phyloP scores from a whole-genome alignment of 35 echinoderm and acorn worm species.

The Diadema setosum region DNA sequence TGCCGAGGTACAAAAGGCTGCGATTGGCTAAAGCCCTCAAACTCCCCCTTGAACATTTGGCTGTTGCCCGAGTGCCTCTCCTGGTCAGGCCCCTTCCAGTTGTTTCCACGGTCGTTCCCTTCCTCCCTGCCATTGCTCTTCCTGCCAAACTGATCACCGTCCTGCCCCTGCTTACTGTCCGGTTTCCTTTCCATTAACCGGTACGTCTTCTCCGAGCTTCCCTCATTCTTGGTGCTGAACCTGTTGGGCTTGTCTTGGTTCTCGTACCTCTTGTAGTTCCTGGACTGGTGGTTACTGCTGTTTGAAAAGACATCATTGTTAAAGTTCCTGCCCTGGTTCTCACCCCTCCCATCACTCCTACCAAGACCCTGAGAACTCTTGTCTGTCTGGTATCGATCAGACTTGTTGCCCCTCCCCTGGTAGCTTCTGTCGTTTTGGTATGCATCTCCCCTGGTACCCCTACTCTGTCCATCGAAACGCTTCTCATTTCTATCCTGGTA shows the following conservation, averaged over 20 bases:
- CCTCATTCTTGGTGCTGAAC: background rate
- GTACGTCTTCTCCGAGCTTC: background rate
- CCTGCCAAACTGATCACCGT: background rate
- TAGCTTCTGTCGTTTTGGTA: conserved; percentile 1
- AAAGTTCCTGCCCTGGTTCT: background rate
- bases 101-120: background rate
- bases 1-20: conserved; percentile 10
- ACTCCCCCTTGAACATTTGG: background rate
- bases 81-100: background rate
- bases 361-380: background rate
- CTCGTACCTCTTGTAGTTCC: background rate
- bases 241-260: background rate
- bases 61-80: background rate
- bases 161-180: background rate
- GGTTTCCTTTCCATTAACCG: background rate
- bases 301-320: background rate
- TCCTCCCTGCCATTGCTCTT: background rate
- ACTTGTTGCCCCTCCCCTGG: background rate
- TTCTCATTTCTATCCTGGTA: conserved; percentile 15
- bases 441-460: background rate
- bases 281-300: background rate
- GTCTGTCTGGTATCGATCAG: background rate
- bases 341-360: background rate
- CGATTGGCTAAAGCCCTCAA: background rate
- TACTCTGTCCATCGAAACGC: background rate